Conservation (phyloP, 1,140 invertebrate genomes). For the Pristionchus pacificus region DNA sequence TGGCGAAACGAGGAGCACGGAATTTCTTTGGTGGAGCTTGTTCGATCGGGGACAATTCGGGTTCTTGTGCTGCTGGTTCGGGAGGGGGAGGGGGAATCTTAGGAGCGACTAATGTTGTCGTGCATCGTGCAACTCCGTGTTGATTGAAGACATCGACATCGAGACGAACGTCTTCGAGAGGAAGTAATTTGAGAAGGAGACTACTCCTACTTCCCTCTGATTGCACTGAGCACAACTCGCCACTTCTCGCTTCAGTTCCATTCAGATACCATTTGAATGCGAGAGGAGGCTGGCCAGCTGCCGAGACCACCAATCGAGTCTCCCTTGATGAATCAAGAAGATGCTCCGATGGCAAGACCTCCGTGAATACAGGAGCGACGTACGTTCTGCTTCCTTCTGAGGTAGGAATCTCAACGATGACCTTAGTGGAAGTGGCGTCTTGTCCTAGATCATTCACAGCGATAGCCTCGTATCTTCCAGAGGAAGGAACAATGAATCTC, state of each 20-base stretch:
- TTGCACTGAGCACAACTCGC: conserved; percentile 16
- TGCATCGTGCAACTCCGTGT: conserved; percentile 12
- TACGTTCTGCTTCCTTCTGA: background rate
- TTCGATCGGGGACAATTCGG: conserved; percentile 12
- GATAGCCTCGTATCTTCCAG: conserved; percentile 45
- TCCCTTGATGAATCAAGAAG: conserved; percentile 6
- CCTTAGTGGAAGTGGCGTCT: conserved; percentile 35
- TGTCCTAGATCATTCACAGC: conserved; percentile 45
- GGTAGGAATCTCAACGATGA: conserved; percentile 34
- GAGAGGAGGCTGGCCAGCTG: conserved; percentile 21
- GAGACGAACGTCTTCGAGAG: conserved; percentile 14
- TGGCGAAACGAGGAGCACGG: conserved; percentile 20
- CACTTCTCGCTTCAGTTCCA: conserved; percentile 27
- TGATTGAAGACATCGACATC: conserved; percentile 30
- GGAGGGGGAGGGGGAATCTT: too few relatives aligned
- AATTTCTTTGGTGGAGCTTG: background rate
- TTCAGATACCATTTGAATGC: conserved; percentile 42
- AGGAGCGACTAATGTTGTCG: conserved; percentile 28
- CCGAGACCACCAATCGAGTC: conserved; percentile 9
- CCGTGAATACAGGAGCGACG: conserved; percentile 2
- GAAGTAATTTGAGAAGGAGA: conserved; percentile 16
- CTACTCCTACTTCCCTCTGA: conserved; percentile 20
- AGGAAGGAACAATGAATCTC: conserved; percentile 33
- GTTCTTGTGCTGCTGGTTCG: background rate
- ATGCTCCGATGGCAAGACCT: conserved; percentile 18